Conservation (phyloP, 2,888 invertebrate species). For the Penaeus monodon region DNA sequence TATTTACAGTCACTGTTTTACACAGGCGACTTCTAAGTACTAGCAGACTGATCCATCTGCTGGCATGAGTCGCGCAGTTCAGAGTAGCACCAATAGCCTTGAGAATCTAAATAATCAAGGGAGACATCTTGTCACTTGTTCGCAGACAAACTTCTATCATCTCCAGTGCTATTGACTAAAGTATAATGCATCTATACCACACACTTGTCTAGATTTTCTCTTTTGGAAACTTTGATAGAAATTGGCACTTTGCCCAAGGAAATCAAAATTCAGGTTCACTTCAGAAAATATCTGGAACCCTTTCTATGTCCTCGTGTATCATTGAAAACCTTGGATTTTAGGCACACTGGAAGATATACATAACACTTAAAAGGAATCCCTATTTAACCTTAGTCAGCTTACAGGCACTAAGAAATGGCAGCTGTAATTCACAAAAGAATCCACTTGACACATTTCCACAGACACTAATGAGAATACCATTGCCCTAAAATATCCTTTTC, state of each 20-base stretch:
- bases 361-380: slow-evolving; percentile 32
- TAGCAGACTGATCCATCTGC: slow-evolving; percentile 25
- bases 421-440: slow-evolving; percentile 32
- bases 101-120: slow-evolving; percentile 26
- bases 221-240: slow-evolving; percentile 23
- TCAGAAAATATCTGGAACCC: slow-evolving; percentile 18
- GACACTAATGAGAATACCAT: neutral
- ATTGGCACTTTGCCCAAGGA: slow-evolving; percentile 59
- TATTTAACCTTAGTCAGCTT: slow-evolving; percentile 44
- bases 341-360: slow-evolving; percentile 62
- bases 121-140: slow-evolving; percentile 27
- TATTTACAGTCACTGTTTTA: slow-evolving; percentile 13
- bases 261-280: slow-evolving; percentile 33
- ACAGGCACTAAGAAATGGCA: slow-evolving; percentile 60
- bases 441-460: slow-evolving; percentile 4
- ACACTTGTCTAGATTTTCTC: slow-evolving; percentile 6
- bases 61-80: slow-evolving; percentile 27
- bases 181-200: slow-evolving; percentile 26
- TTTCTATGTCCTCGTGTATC: slow-evolving; percentile 24
- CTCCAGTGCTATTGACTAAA: slow-evolving; percentile 28
- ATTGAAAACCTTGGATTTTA: slow-evolving; percentile 50
- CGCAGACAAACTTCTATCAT: slow-evolving; percentile 21
- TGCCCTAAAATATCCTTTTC: too few relatives aligned
- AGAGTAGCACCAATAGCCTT: slow-evolving; percentile 48
- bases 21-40: neutral